Conservation (phyloP, 2,888 invertebrate genomes). For the Ernsta delagoae region DNA sequence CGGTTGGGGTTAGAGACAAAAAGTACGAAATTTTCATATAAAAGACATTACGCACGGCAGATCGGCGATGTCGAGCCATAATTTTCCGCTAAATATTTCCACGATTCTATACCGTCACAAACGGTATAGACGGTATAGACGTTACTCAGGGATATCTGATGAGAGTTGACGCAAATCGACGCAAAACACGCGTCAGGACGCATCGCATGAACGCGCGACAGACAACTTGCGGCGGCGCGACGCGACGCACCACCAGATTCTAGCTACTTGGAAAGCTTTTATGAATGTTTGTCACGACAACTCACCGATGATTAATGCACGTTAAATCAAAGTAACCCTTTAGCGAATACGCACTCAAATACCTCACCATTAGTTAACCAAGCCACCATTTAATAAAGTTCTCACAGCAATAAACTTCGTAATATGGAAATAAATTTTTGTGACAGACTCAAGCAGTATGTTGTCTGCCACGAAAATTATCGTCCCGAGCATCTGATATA, state of each 20-base stretch:
- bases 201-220: conserved; percentile 8
- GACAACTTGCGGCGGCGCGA: conserved; percentile 17
- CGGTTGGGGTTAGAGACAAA: conserved; percentile 31
- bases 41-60: conserved; percentile 26
- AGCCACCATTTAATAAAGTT: not conserved
- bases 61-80: conserved; percentile 11
- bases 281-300: conserved; percentile 33
- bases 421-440: conserved; percentile 28
- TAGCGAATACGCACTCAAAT: not conserved
- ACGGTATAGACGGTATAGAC: no score
- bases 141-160: conserved; percentile 28
- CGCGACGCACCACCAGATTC: conserved; percentile 10
- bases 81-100: conserved; percentile 27
- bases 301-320: not conserved
- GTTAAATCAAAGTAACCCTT: conserved; percentile 8
- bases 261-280: conserved; percentile 12
- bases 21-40: conserved; percentile 29
- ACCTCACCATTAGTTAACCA: conserved; percentile 13
- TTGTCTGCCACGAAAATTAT: conserved; percentile 24
- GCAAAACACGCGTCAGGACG: conserved; percentile 17
- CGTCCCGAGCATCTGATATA: conserved; percentile 22
- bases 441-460: conserved; percentile 24
- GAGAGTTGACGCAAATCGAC: conserved; percentile 9
- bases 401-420: conserved; percentile 17
- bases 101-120: conserved; percentile 31